phyloP scores from a whole-genome alignment of 2,797 vertebrate species.

The Danio choprae region DNA sequence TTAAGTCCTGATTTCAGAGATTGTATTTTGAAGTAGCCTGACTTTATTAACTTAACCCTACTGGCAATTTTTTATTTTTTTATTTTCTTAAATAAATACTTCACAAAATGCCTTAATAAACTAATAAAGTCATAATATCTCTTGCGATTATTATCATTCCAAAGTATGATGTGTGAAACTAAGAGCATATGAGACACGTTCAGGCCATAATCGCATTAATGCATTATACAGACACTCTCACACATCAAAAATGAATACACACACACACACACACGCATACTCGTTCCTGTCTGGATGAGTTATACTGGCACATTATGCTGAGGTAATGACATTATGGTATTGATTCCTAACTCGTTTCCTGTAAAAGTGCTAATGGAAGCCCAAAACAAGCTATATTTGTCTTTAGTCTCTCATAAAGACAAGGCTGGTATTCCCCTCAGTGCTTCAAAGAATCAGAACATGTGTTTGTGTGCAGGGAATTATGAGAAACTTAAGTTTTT shows the following conservation, averaged over 20 bases:
- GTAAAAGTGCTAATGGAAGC: constrained; percentile 32
- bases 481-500: background rate
- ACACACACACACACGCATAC: background rate
- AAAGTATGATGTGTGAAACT: background rate
- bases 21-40: background rate
- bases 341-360: constrained; percentile 42
- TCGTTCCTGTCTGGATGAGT: constrained; percentile 34
- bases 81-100: background rate
- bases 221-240: background rate
- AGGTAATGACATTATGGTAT: constrained; percentile 54
- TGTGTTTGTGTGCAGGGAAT: background rate
- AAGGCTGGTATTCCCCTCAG: background rate
- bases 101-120: background rate
- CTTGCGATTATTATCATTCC: background rate
- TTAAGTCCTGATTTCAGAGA: background rate
- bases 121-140: background rate
- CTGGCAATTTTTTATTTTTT: background rate
- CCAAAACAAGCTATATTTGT: constrained; percentile 25
- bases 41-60: background rate
- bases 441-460: background rate
- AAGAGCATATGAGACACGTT: background rate
- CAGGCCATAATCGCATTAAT: background rate
- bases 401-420: constrained; percentile 2
- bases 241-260: background rate
- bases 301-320: constrained; percentile 26